Evolutionary conservation across 2,797 vertebrate species (phyloP), one percentile per base, ranked within the genome.

Genomic region (Cossypha dichroa): DNA sequence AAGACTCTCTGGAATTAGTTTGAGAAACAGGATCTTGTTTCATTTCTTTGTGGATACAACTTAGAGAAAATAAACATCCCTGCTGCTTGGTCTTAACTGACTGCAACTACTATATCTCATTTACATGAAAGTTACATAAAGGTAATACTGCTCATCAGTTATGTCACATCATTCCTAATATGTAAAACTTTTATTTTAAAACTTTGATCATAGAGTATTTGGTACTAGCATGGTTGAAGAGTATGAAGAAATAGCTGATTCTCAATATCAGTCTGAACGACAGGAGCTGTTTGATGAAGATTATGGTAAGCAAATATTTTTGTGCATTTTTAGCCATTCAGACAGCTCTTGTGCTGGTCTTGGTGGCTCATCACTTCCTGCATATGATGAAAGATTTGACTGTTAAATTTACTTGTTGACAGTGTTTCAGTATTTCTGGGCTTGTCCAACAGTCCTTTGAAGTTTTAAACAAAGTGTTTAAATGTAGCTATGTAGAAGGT

Each of bases 161-260:
- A 23, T 49, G 10, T 72, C 10, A n/a, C 23, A 36, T 55, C 29
- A 48, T 38, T 70, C 21, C 38, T 84, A 79, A 88, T 59, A 31
- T 0, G 46, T 48, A n/a, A n/a, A 7, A 2, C 2, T 52, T 88
- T 80, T 60, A 7, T 95, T 91, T 81, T 85, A 66, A 92, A 92
- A 91, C 95, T 56, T 72, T 64, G 11, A 85, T 93, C 34, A 5
- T 67, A 99, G 99, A 97, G 99, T 99, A 68, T 99, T 99, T 97
- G 99, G 99, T 93, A 99, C 99, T 84, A 99, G 99, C 96, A 99
- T 99, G 99, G 99, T 99, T 89, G 99, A 99, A 97, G 99, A 99
- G 89, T 99, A 99, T 96, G 99, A 99, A 94, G 99, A 99, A 98
- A 99, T 99, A 75, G 99, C 99, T 43, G 99, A 99, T 94, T 99